phyloP scores from a whole-genome alignment of 1,140 invertebrate species.

The Armadillidium nasatum region DNA sequence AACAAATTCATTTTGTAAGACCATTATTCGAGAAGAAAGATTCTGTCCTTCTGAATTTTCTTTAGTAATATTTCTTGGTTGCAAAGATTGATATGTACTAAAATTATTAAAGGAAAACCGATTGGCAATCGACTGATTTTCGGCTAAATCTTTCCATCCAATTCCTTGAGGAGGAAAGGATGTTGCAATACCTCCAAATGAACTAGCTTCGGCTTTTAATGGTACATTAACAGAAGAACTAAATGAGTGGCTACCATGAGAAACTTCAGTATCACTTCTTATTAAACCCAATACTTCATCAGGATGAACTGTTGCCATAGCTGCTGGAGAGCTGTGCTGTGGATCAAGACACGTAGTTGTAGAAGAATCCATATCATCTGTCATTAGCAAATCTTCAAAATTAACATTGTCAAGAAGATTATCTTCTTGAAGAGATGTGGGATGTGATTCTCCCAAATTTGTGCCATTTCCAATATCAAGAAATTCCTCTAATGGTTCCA shows the following conservation, averaged over 20 bases:
- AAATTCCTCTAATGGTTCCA: background rate
- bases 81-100: too few relatives aligned
- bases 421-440: background rate
- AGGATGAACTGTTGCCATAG: conserved; percentile 40
- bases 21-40: conserved; percentile 26
- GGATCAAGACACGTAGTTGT: conserved; percentile 27
- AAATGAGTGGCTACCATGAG: background rate
- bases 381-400: conserved; percentile 16
- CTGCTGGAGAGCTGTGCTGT: conserved; percentile 35
- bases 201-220: conserved; percentile 31
- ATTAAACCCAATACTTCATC: conserved; percentile 36
- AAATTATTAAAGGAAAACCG: too few relatives aligned
- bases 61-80: too few relatives aligned
- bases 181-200: conserved; percentile 29
- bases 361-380: conserved; percentile 21
- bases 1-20: conserved; percentile 23
- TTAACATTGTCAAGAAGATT: conserved; percentile 12
- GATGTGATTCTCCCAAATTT: conserved; percentile 8
- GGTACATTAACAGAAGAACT: conserved; percentile 13
- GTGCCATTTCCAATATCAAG: conserved; percentile 2
- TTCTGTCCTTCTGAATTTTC: conserved; percentile 3
- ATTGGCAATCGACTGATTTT: conserved; percentile 1
- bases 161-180: conserved; percentile 36
- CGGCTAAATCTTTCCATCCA: conserved; percentile 32
- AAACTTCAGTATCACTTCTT: conserved; percentile 21